Evolutionary conservation across 2,797 vertebrate species (phyloP).

Genomic region (Fringilla coelebs): DNA sequence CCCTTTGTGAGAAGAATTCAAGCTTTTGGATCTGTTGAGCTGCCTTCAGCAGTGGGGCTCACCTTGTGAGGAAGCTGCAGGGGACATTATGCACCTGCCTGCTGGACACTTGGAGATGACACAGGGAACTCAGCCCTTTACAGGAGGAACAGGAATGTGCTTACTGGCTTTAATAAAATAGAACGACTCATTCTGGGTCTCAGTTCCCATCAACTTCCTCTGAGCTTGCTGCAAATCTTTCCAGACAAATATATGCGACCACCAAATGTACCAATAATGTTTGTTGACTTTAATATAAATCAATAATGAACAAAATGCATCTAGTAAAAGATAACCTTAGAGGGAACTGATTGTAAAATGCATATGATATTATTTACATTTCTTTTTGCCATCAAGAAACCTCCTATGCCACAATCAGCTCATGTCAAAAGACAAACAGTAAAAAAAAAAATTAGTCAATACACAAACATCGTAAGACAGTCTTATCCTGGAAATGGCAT

Average conservation of each 20-base stretch:
- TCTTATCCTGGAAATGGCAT: slow-evolving; percentile 59
- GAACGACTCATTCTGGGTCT: slow-evolving; percentile 32
- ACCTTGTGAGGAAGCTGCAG: neutral
- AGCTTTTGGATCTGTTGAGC: neutral
- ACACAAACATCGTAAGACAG: slow-evolving; percentile 39
- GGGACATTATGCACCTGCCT: neutral
- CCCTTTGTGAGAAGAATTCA: neutral
- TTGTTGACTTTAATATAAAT: slow-evolving; percentile 68
- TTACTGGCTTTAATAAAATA: slow-evolving; percentile 49
- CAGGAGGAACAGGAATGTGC: neutral
- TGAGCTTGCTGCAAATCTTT: slow-evolving; percentile 46
- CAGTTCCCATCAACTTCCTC: slow-evolving; percentile 33
- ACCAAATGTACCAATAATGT: slow-evolving; percentile 60
- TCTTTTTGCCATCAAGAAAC: slow-evolving; percentile 67
- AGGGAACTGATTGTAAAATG: slow-evolving; percentile 73
- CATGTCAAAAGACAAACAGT: slow-evolving; percentile 59
- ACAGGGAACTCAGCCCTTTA: neutral
- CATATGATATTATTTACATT: slow-evolving; percentile 73
- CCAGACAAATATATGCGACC: slow-evolving; percentile 65
- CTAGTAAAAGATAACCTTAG: slow-evolving; percentile 67
- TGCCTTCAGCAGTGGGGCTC: neutral
- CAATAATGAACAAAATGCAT: slow-evolving; percentile 63
- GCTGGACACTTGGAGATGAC: neutral
- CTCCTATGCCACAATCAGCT: slow-evolving; percentile 72
- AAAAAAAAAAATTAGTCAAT: slow-evolving; percentile 50